Evolutionary conservation across 2,888 invertebrate genomes (phyloP).

Genomic region (Drosophila austrosaltans): DNA sequence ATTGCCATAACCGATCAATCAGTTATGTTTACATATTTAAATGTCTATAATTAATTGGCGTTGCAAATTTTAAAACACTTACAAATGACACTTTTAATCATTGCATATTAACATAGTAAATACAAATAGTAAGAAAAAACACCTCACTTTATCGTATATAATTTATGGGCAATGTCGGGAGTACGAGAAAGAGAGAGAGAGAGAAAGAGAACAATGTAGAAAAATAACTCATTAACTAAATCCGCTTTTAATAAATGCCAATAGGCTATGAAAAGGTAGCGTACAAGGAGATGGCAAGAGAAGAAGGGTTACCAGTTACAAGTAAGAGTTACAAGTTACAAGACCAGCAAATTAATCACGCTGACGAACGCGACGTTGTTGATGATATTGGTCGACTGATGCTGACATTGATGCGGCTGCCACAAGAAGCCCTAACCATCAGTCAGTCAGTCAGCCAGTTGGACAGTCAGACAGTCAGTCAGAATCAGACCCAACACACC

Average conservation of each 20-base stretch:
- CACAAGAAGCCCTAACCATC: constrained; percentile 68
- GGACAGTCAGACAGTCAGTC: constrained; percentile 6
- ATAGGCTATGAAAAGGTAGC: constrained; percentile 37
- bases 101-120: constrained; percentile 72
- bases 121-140: constrained; percentile 49
- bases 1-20: too few species aligned
- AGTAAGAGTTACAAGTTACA: constrained; percentile 44
- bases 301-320: constrained; percentile 46
- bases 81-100: constrained; percentile 79
- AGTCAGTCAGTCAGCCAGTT: constrained; percentile 51
- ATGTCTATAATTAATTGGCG: not conserved
- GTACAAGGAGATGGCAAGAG: constrained; percentile 16
- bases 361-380: constrained; percentile 77
- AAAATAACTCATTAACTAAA: constrained; percentile 80
- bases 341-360: constrained; percentile 74
- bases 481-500: constrained; percentile 31
- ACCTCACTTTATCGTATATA: constrained; percentile 58
- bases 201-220: constrained; percentile 63
- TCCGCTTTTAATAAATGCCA: constrained; percentile 79
- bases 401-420: constrained; percentile 79
- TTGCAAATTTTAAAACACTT: constrained; percentile 49
- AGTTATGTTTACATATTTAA: too few species aligned
- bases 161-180: constrained; percentile 54
- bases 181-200: constrained; percentile 19
- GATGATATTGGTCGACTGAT: constrained; percentile 80